Percentiles rank a stretch among this genome's conserved stretches.
Evolutionary conservation across 1,140 invertebrate genomes (phyloP).

Genomic region (Atta cephalotes): DNA sequence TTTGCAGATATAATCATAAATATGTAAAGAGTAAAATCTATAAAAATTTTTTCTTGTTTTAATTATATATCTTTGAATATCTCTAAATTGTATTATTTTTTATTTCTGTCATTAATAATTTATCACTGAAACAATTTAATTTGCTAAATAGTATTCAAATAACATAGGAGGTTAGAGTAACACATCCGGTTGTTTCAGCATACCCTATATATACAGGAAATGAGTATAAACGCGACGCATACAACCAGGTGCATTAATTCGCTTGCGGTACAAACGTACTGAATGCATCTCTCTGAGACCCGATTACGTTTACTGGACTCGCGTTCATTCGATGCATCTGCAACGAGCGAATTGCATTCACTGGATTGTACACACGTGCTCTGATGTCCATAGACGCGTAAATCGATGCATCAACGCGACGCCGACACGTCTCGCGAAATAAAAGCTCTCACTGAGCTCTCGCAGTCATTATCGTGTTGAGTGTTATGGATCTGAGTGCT

Average conservation of each 20-base stretch:
- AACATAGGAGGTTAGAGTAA: not conserved
- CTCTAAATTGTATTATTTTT: not conserved
- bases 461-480: conserved; percentile 43
- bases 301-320: conserved; percentile 36
- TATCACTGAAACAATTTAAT: not conserved
- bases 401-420: conserved; percentile 52
- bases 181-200: not conserved
- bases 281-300: not conserved
- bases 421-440: conserved; percentile 44
- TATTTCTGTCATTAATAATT: not conserved
- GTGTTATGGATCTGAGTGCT: conserved; percentile 55
- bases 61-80: not conserved
- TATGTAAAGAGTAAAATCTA: not conserved
- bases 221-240: conserved; percentile 7
- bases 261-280: conserved; percentile 11
- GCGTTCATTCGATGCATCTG: conserved; percentile 31
- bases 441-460: conserved; percentile 50
- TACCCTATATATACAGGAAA: not conserved
- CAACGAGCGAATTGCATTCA: conserved; percentile 34
- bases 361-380: conserved; percentile 27
- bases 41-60: not conserved
- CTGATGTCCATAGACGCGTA: conserved; percentile 20
- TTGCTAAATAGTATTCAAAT: not conserved
- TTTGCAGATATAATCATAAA: not conserved
- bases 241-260: conserved; percentile 36